phyloP scores from a whole-genome alignment of 2,888 invertebrate genomes.

The Rutpela maculata region DNA sequence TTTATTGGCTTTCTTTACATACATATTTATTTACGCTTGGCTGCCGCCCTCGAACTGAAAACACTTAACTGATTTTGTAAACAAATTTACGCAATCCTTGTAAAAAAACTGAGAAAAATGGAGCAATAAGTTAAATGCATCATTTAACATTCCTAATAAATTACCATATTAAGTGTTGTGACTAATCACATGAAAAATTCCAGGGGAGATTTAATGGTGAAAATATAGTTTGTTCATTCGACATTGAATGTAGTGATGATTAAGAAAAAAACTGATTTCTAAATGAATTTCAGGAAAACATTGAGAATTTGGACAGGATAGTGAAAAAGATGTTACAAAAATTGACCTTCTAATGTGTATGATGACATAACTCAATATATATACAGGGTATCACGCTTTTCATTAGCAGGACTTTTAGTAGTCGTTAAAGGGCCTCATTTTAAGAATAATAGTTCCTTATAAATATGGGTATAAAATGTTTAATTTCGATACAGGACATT shows the following conservation, averaged over 20 bases:
- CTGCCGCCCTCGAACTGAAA: constrained; percentile 15
- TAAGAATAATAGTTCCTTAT: too few species aligned
- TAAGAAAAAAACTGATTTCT: background rate
- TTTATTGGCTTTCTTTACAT: constrained; percentile 21
- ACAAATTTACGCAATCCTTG: constrained; percentile 19
- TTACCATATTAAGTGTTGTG: background rate
- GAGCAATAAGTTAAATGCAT: background rate
- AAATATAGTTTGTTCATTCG: background rate
- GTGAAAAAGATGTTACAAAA: too few species aligned
- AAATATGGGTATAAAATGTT: too few species aligned
- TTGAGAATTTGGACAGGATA: background rate
- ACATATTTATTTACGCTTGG: constrained; percentile 29
- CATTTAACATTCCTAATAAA: background rate
- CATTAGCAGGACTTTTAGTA: too few species aligned
- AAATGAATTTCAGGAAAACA: background rate
- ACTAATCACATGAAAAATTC: constrained; percentile 13
- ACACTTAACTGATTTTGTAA: constrained; percentile 25
- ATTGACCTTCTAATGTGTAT: too few species aligned
- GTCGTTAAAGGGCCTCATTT: too few species aligned
- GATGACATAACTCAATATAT: too few species aligned
- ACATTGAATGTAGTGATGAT: background rate
- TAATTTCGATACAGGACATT: too few species aligned
- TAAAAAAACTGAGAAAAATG: background rate
- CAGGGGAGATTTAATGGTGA: background rate
- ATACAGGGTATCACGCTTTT: too few species aligned